Base-by-base conservation (phyloP, 1,140 invertebrate genomes). In the Bemisia tabaci region DNA sequence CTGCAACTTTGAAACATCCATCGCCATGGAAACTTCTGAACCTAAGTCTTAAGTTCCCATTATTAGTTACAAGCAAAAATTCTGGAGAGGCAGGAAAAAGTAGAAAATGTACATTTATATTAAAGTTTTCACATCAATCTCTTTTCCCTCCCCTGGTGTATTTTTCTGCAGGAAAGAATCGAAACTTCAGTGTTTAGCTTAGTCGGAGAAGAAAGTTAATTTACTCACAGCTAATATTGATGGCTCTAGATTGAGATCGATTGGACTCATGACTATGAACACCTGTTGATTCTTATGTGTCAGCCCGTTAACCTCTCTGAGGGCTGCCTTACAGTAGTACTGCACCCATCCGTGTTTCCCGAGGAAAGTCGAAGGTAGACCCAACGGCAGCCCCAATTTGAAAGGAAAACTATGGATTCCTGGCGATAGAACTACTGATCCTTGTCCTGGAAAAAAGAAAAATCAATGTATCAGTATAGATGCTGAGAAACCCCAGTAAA, bases 371-470 rank as follows among this genome's bases (percentile, higher is more conserved):
- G 93, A 95, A 0, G 94, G 94, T 26, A 96, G 76, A 5, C 92
- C 93, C 64, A 93, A 80, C 0, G 94, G 94, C 26, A 96, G 78
- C 1, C 94, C 93, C 59, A 96, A 76, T 78, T 95, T 95, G 76
- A 95, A 96, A 22, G 94, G 94, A 78, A 95, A 96, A 76, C 92
- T 94, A 78, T 96, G 94, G 71, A 95, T 95, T 23, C 93, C 94
- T 0, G 93, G 91, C 12, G 92, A 94, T n/a, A 96, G 77, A 22
- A 94, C 77, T 60, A 91, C 88, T 59, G 90, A 85, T 12, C 87
- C 86, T 75, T 91, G 87, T 72, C 88, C 89, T 85, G 77, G 69
- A 77, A 71, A 70, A 68, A 59, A 59, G 64, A 60, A 65, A 25
- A 48, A 48, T n/a, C n/a, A n/a, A n/a, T n/a, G n/a, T n/a, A n/a